phyloP scores from a whole-genome alignment of 2,113 vertebrate genomes.

The Micromys minutus region DNA sequence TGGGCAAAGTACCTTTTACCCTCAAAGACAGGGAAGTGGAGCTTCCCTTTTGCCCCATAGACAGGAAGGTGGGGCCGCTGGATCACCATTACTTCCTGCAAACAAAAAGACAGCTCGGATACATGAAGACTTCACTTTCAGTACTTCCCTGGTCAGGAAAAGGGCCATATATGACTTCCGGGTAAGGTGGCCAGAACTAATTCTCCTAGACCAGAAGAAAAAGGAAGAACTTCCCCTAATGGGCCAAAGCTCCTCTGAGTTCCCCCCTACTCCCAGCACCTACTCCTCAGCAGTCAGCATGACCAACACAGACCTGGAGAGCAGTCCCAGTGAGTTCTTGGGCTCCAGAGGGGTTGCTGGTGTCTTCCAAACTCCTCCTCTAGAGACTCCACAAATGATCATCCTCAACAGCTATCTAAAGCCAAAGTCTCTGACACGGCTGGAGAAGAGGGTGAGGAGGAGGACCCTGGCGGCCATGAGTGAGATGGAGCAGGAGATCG shows the following conservation, averaged over 20 bases:
- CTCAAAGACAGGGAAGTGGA: background rate
- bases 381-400: no score
- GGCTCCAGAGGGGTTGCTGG: background rate
- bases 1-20: background rate
- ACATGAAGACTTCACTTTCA: background rate
- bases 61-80: background rate
- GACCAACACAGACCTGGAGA: background rate
- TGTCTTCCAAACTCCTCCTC: fast-evolving
- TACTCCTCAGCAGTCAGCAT: background rate
- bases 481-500: background rate
- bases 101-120: background rate
- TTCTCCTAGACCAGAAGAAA: background rate
- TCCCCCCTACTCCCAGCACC: fast-evolving
- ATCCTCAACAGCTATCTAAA: background rate
- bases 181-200: background rate
- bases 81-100: background rate
- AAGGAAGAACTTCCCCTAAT: fast-evolving
- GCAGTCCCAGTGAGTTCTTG: background rate
- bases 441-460: background rate
- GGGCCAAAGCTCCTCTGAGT: background rate
- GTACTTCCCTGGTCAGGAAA: background rate
- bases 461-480: background rate
- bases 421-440: background rate
- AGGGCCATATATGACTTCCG: background rate
- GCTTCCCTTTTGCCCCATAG: background rate